Base-by-base conservation (phyloP, 37 sponge, comb jelly and placozoan species). In the Crambe crambe region DNA sequence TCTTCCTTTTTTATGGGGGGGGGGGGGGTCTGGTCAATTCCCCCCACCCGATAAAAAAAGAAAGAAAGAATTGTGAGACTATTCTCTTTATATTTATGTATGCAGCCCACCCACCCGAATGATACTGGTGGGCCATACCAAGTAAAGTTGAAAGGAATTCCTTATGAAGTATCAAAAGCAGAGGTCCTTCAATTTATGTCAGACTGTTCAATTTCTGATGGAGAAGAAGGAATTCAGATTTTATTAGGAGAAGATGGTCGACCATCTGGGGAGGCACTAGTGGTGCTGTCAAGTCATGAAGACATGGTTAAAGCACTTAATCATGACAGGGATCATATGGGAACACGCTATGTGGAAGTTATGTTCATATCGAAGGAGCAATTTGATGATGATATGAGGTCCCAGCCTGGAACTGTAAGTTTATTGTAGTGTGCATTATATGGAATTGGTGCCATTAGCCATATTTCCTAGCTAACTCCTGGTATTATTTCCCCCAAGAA, bases 341-440 rank as follows among this genome's bases (percentile, higher is more conserved):
- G 91, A 6, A 36, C 51, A 4, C 85, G 91, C 23, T 89, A 92
- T 37, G 74, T 92, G 27, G 93, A 84, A 38, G 90, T 92, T 10
- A 70, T 44, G 37, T 20, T 23, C 23, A 30, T 82, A 8, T 42
- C 68, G 9, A 66, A 84, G 68, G 64, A 62, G n/a, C 89, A 84
- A 64, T 65, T 57, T 37, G 89, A 92, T 59, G 58, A 40, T 31
- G 80, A 57, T 0, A 40, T 84, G 32, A 22, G 37, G 68, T 67
- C 68, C 10, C 79, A 85, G 3, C 78, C 79, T 10, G 79, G 67
- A 51, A 36, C 75, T 34, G 79, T 79, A 68, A 81, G 82, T 70
- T 56, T 42, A 42, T 59, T 42, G 44, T 22, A 41, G 57, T 54
- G 18, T 54, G 54, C n/a, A n/a, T n/a, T n/a, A n/a, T n/a, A n/a